Percentiles rank a stretch among this genome's conserved stretches.
Evolutionary conservation across 1,140 invertebrate species (phyloP).

Genomic region (Drosophila ficusphila): DNA sequence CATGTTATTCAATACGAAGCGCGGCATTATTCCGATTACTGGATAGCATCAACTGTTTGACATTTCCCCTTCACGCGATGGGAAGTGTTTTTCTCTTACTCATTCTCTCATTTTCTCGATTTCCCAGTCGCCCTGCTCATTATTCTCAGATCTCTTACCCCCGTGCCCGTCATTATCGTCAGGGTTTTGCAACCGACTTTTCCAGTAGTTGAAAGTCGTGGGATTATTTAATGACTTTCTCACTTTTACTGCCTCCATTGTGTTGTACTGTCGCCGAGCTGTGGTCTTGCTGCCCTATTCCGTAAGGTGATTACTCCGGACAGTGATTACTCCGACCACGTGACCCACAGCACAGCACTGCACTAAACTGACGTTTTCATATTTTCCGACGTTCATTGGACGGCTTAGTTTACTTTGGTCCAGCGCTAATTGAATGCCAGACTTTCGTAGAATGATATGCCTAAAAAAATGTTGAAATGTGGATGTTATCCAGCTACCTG

Average conservation of each 20-base stretch:
- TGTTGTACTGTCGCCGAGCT: conserved; percentile 15
- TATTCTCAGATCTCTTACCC: conserved; percentile 21
- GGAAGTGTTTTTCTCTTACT: conserved; percentile 27
- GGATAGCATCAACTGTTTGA: conserved; percentile 36
- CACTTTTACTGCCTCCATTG: conserved; percentile 45
- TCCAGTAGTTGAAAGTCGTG: conserved; percentile 51
- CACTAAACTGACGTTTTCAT: conserved; percentile 25
- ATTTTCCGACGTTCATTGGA: conserved; percentile 26
- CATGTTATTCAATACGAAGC: conserved; percentile 29
- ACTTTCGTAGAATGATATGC: conserved; percentile 27
- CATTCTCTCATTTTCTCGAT: conserved; percentile 1
- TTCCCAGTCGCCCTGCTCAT: conserved; percentile 16
- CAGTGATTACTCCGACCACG: conserved; percentile 42
- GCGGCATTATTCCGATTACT: conserved; percentile 36
- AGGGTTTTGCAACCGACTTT: conserved; percentile 28
- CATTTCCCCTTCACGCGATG: conserved; percentile 28
- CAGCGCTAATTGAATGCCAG: conserved; percentile 49
- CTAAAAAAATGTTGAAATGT: conserved; percentile 18
- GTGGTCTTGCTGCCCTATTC: conserved; percentile 27
- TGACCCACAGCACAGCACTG: conserved; percentile 26
- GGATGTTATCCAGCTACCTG: background rate
- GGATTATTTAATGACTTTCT: conserved; percentile 53
- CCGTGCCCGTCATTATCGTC: conserved; percentile 9
- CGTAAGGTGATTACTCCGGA: conserved; percentile 27
- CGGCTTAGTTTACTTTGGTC: conserved; percentile 26